Conservation (phyloP, 2,888 invertebrate species). For the Baronia brevicornis region DNA sequence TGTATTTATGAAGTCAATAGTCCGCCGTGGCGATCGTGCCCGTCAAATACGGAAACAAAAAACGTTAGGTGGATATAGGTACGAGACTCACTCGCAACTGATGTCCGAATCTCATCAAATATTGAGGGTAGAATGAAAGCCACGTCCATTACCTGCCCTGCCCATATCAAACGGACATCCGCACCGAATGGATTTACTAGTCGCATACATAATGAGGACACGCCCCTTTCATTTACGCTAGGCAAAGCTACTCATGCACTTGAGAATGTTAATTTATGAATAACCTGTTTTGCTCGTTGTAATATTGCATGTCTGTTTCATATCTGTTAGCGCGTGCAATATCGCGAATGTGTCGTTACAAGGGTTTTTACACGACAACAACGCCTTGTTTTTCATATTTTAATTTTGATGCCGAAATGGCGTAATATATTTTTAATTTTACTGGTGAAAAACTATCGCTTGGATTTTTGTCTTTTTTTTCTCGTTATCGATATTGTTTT, state of each 20-base stretch:
- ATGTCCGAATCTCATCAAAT: slow-evolving; percentile 66
- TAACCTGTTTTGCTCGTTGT: too few relatives aligned
- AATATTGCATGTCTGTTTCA: too few relatives aligned
- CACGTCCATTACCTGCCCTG: slow-evolving; percentile 28
- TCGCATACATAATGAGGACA: slow-evolving; percentile 44
- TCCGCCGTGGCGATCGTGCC: not conserved
- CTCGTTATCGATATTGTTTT: too few relatives aligned
- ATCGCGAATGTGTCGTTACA: too few relatives aligned
- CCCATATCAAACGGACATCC: slow-evolving; percentile 25
- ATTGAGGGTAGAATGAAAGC: slow-evolving; percentile 60
- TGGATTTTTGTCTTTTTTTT: too few relatives aligned
- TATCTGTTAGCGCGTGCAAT: too few relatives aligned
- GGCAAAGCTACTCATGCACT: slow-evolving; percentile 6
- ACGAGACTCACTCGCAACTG: slow-evolving; percentile 18
- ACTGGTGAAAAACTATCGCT: too few relatives aligned
- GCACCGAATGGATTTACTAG: slow-evolving; percentile 36
- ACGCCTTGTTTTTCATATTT: too few relatives aligned
- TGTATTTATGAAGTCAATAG: slow-evolving; percentile 5
- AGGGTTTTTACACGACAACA: too few relatives aligned
- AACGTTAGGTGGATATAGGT: slow-evolving; percentile 4
- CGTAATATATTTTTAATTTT: too few relatives aligned
- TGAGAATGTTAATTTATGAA: too few relatives aligned
- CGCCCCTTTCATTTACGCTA: slow-evolving; percentile 26
- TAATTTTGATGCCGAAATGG: too few relatives aligned
- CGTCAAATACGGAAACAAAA: slow-evolving; percentile 5